phyloP scores from a whole-genome alignment of 92 coral and sea anemone species.

The Zoanthus sansibaricus region DNA sequence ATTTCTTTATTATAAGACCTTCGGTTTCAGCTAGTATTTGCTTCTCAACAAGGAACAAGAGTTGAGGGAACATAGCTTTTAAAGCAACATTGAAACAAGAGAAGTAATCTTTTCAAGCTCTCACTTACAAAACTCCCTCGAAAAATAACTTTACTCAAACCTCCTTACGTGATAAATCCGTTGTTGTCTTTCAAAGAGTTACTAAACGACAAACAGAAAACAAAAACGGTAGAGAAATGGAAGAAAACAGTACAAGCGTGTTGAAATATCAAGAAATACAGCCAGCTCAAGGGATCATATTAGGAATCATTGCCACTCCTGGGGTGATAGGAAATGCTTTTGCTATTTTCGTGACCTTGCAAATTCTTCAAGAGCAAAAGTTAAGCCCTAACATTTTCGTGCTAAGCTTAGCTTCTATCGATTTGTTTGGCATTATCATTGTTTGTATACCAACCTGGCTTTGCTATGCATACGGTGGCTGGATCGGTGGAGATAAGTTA shows the following conservation, averaged over 20 bases:
- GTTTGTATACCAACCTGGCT: constrained; percentile 83
- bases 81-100: too few relatives aligned
- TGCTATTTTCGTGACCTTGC: constrained; percentile 70
- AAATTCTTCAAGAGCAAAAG: constrained; percentile 67
- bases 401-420: constrained; percentile 71
- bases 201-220: background rate
- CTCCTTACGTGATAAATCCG: background rate
- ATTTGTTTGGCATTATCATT: constrained; percentile 67
- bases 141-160: background rate
- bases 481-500: constrained; percentile 75
- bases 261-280: constrained; percentile 36
- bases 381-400: constrained; percentile 84
- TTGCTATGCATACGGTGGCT: constrained; percentile 66
- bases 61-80: too few relatives aligned
- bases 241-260: background rate
- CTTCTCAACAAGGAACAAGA: background rate
- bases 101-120: too few relatives aligned
- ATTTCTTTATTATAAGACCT: background rate
- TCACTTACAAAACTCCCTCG: too few relatives aligned
- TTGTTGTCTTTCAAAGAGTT: background rate
- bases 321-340: constrained; percentile 78
- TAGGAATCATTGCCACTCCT: constrained; percentile 42
- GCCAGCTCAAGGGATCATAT: constrained; percentile 47
- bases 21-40: background rate
- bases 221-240: background rate